Conservation (phyloP, 2,797 vertebrate species). For the Poecilia velifera region DNA sequence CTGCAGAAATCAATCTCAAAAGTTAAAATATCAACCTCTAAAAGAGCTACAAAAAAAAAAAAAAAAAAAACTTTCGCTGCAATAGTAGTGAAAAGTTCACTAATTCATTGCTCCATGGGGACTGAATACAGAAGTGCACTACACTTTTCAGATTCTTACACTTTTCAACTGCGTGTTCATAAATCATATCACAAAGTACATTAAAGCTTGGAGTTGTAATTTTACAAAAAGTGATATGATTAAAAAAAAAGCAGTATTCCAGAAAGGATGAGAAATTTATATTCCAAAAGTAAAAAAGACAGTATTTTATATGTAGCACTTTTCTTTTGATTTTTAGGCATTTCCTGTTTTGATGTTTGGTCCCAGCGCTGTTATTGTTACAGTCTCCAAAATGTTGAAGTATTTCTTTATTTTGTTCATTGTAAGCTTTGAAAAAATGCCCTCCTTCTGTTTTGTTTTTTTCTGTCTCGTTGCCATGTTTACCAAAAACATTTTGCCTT, state of each 20-base stretch:
- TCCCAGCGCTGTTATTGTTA: not conserved
- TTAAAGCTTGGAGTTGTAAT: not conserved
- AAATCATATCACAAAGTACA: not conserved
- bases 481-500: not conserved
- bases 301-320: not conserved
- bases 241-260: not conserved
- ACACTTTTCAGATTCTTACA: not conserved
- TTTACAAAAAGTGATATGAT: not conserved
- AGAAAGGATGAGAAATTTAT: not conserved
- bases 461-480: not conserved
- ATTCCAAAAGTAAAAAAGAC: not conserved
- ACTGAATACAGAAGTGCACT: not conserved
- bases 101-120: not conserved
- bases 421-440: not conserved
- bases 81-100: not conserved
- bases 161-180: not conserved
- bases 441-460: not conserved
- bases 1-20: too few relatives aligned
- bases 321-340: not conserved
- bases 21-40: not conserved
- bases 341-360: not conserved
- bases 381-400: not conserved
- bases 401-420: not conserved
- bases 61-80: not conserved
- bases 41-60: not conserved